These are phyloP conservation scores for Cossypha niveicapilla DNA, from an alignment of 2,797 vertebrate species.

Conservation along the genomic window DNA sequence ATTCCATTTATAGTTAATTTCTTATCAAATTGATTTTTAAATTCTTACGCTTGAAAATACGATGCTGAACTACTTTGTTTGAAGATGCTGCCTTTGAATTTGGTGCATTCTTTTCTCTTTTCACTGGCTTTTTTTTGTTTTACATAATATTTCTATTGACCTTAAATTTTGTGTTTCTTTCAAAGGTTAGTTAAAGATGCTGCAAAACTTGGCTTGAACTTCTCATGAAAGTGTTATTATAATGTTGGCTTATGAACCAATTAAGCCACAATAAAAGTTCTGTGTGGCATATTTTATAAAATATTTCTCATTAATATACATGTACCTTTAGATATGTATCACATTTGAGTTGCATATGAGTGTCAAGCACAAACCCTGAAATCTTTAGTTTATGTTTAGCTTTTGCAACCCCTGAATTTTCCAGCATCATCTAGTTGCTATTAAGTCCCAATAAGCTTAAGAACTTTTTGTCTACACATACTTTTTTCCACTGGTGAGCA, in stretches of 20 bases:
- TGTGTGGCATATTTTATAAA: not conserved
- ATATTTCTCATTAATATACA: not conserved
- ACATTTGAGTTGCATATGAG: not conserved
- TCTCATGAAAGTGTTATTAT: not conserved
- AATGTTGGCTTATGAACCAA: not conserved
- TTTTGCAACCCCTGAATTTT: not conserved
- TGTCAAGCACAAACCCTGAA: not conserved
- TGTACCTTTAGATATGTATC: not conserved
- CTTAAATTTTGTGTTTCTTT: not conserved
- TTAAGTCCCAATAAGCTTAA: not conserved
- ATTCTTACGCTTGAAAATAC: not conserved
- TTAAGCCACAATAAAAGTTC: not conserved
- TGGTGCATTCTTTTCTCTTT: not conserved
- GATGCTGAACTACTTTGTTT: not conserved
- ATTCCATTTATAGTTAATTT: not conserved
- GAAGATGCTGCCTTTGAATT: not conserved
- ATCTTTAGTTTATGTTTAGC: not conserved
- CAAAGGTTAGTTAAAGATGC: not conserved
- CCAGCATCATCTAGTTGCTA: not conserved
- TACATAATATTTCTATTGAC: not conserved
- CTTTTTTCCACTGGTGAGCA: not conserved
- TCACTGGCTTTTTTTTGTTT: not conserved
- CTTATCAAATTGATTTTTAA: not conserved
- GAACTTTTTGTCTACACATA: not conserved
- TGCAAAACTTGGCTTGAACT: not conserved